Conservation (phyloP, 2,888 invertebrate species). For the Parelbella ahira region DNA sequence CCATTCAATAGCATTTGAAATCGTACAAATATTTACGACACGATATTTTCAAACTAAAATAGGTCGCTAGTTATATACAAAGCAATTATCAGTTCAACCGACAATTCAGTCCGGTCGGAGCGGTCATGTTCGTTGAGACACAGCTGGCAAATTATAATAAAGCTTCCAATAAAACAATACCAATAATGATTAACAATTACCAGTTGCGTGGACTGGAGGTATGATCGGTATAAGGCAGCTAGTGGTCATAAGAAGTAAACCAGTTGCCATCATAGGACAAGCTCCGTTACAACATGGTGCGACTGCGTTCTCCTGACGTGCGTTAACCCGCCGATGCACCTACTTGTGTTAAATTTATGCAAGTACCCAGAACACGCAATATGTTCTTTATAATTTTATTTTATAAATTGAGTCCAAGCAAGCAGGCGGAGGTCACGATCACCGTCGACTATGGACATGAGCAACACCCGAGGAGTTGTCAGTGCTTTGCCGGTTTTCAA, state of each 20-base stretch:
- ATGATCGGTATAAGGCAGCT: slow-evolving; percentile 29
- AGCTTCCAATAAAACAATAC: slow-evolving; percentile 47
- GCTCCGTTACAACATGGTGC: slow-evolving; percentile 17
- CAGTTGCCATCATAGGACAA: slow-evolving; percentile 24
- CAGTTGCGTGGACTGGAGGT: slow-evolving; percentile 35
- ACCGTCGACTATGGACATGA: no score
- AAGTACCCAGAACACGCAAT: no score
- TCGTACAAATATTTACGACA: no score
- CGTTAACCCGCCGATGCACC: slow-evolving; percentile 17
- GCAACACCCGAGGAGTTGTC: no score
- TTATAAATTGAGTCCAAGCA: no score
- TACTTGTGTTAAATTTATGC: slow-evolving; percentile 16
- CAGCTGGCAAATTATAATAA: slow-evolving; percentile 52
- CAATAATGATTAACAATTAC: slow-evolving; percentile 39
- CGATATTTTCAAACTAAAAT: no score
- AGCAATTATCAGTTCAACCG: slow-evolving; percentile 28
- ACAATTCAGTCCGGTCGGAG: slow-evolving; percentile 37
- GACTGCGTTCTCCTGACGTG: slow-evolving; percentile 22
- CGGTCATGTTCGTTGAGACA: slow-evolving; percentile 40
- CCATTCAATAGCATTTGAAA: no score
- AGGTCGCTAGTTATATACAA: no score
- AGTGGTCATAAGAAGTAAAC: slow-evolving; percentile 21
- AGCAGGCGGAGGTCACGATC: no score
- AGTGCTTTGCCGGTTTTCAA: no score
- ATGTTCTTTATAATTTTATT: no score